Base-by-base conservation (phyloP, 2,888 invertebrate genomes). In the Griposia aprilina region DNA sequence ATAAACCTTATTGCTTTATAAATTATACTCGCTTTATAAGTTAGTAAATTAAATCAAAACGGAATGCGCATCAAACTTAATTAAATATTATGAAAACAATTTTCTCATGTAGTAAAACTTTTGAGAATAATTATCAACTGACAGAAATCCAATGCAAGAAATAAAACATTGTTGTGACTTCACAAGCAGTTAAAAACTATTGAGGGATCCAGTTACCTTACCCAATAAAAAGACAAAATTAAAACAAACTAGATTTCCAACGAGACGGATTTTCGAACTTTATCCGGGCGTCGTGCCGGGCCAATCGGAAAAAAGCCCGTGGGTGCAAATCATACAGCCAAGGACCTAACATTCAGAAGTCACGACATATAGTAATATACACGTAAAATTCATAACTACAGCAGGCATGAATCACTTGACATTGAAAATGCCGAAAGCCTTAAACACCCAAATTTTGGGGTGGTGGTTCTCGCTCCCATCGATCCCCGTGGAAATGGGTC, bases 401-500 rank as follows among this genome's bases (percentile, higher is more conserved):
- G 88, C 88, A 87, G 82, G 74, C 93, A 94, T 94, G 96, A 95
- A 93, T 94, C 94, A 93, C 93, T 94, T 96, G 96, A 96, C 96
- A 97, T 97, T 97, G 96, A 96, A 96, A 96, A 94, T 91, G 89
- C 90, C 91, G 91, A 91, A 92, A 90, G 90, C 90, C 80, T 66
- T 91, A 91, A 93, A 92, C 93, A 91, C 92, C 93, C 91, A 91
- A 93, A 92, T 92, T 92, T 91, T 88, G 87, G 94, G 94, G 94
- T 92, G 93, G 93, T 66, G 72, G 83, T 91, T 91, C 91, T 92
- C 90, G 94, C 94, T 93, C 94, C 95, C 96, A 97, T 97, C 97
- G 97, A 97, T 97, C 95, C 94, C 91, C 91, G 92, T 93, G 93
- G 93, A 95, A 96, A 95, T 91, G 95, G 94, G 95, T 94, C 96